Evolutionary conservation across 2,113 vertebrate genomes (phyloP), one percentile per base, ranked within the genome.

Genomic region (Accipiter virgatus): DNA sequence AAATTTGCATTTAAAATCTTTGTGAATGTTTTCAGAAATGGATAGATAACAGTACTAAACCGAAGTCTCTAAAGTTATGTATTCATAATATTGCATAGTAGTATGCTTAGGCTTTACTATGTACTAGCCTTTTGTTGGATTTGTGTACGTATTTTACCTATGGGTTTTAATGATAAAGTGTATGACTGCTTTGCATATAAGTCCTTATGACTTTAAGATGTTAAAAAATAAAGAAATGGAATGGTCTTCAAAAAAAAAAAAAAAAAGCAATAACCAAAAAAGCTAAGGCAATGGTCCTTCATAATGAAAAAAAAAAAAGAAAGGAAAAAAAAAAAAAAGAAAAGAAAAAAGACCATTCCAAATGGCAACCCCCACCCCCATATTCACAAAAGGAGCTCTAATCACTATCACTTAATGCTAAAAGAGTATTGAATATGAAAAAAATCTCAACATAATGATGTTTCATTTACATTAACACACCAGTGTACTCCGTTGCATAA

Each of bases 141-240:
- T 98, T 98, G 98, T 99, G 99, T 99, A 99, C 98, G 99, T 99
- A 99, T 99, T 99, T 99, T 99, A 99, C 98, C 98, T 99, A 98
- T 98, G 98, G 98, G 97, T 99, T 99, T 99, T 99, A 99, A 98
- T 98, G 98, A 99, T 99, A 98, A 94, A 98, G 99, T 99, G 99
- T 99, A 99, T 98, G 98, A 99, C 98, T 98, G 98, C 98, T 99
- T 99, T 98, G 98, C 98, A 99, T 99, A 98, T 98, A 98, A 98
- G 98, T 98, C 98, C 98, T 98, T 98, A 98, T 98, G 98, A 98
- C 98, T 99, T 99, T 98, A 98, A 98, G 98, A 98, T 99, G 99
- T 99, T 97, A 96, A 98, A 98, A 99, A 99, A 99, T 98, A 99
- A 99, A 99, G 98, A 99, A 98, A 98, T 99, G 99, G 99, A 99